Conservation (phyloP, 2,888 invertebrate genomes). For the Pandemis heparana region DNA sequence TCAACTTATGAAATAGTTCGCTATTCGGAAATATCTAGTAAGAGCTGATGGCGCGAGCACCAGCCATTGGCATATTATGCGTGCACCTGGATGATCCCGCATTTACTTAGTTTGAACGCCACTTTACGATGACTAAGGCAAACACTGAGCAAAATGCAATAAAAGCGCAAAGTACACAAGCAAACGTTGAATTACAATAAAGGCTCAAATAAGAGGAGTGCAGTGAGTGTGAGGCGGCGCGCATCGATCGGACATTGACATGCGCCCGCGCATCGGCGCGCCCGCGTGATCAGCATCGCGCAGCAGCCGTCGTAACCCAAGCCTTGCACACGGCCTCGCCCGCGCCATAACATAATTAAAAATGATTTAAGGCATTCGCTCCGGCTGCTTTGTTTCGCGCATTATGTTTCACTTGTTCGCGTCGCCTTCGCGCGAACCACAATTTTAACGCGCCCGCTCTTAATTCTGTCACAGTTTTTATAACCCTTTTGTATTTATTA, state of each 20-base stretch:
- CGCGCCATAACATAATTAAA: conserved; percentile 86
- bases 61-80: background rate
- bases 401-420: conserved; percentile 85
- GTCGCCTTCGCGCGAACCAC: conserved; percentile 73
- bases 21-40: too few species aligned
- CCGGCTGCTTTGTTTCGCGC: conserved; percentile 86
- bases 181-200: conserved; percentile 32
- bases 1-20: background rate
- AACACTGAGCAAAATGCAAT: conserved; percentile 3
- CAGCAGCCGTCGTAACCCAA: conserved; percentile 70
- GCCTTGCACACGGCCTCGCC: conserved; percentile 55
- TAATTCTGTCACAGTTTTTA: conserved; percentile 86
- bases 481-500: conserved; percentile 85
- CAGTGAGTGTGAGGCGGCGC: conserved; percentile 57
- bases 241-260: conserved; percentile 61
- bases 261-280: conserved; percentile 47
- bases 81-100: background rate
- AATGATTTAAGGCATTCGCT: conserved; percentile 86
- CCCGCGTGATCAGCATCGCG: conserved; percentile 45
- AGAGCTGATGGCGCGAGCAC: background rate
- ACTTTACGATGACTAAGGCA: conserved; percentile 25
- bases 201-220: conserved; percentile 26
- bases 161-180: conserved; percentile 29
- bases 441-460: conserved; percentile 81
- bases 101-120: background rate